Base-by-base conservation (phyloP, 2,888 invertebrate genomes). In the Macroteleia sp. region DNA sequence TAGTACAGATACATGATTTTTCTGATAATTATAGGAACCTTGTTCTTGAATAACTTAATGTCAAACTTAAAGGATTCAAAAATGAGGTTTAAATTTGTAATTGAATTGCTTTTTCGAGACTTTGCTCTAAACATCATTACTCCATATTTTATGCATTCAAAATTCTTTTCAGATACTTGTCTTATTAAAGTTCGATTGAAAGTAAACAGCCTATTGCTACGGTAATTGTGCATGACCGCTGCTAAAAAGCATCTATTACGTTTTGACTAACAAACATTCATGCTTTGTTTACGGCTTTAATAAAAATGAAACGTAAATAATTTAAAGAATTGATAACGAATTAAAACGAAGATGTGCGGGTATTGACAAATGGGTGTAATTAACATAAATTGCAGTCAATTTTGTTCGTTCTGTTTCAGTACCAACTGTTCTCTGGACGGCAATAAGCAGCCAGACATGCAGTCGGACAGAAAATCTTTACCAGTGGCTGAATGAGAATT, bases 371-470 rank as follows among this genome's bases (percentile, higher is more conserved):
- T n/a, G 14, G 6, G 6, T 46, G 8, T 3, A n/a, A 46, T 52
- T 50, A 50, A 34, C 61, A 42, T 28, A 0, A 20, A 50, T 14
- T 56, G 16, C 66, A 67, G 46, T 32, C 50, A 44, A 48, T 14
- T 36, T n/a, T 34, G 42, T 54, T 32, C 81, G 71, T 79, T 77
- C 9, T 86, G 87, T 91, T 92, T 39, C 92, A 92, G 92, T 92
- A 91, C 85, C 92, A 92, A 83, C 88, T 92, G 81, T 92, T 92
- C 89, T 91, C 91, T 83, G 91, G 91, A 84, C 89, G 91, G 85
- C 89, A 91, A 81, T 91, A 91, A 88, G 77, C 64, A 81, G 20
- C 52, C 71, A 17, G 77, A 83, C 28, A 80, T 83, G 70, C 80
- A 86, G 56, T 56, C 80, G 19, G 81, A 84, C 62, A 70, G 71